A percentile compares a stretch with the other conserved stretches of the same genome.
phyloP scores from a whole-genome alignment of 2,113 vertebrate species.

The Polypterus senegalus region DNA sequence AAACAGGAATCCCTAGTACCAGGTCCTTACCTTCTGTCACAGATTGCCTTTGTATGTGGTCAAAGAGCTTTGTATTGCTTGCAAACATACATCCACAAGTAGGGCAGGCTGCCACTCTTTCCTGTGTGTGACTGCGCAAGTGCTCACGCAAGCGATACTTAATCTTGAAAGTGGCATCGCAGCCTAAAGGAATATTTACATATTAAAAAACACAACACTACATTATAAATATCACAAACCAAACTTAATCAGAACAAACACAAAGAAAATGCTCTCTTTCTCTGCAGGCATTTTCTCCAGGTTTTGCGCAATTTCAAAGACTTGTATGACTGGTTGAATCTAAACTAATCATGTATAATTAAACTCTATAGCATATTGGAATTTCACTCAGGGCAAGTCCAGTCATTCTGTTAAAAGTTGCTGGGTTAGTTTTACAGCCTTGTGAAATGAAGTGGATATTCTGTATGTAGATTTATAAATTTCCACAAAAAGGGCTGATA shows the following conservation, averaged over 20 bases:
- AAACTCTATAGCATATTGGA: too few relatives aligned
- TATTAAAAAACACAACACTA: neutral
- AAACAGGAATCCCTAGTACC: neutral
- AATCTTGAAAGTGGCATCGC: slow-evolving; percentile 46
- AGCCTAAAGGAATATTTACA: slow-evolving; percentile 21
- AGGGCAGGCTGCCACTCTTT: slow-evolving; percentile 47
- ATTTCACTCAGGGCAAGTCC: too few relatives aligned
- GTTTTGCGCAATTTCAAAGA: too few relatives aligned
- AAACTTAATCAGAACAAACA: neutral
- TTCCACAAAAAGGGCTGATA: too few relatives aligned
- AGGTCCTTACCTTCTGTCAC: slow-evolving; percentile 43
- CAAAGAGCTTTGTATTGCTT: slow-evolving; percentile 52
- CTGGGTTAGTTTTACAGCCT: too few relatives aligned
- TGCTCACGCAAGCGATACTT: slow-evolving; percentile 44
- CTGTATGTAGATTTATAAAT: too few relatives aligned
- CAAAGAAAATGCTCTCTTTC: neutral
- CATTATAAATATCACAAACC: neutral
- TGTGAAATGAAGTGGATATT: too few relatives aligned
- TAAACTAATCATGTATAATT: too few relatives aligned
- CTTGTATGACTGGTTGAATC: too few relatives aligned
- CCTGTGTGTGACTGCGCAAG: slow-evolving; percentile 44
- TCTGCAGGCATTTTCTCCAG: too few relatives aligned
- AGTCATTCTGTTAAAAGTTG: too few relatives aligned
- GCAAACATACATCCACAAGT: slow-evolving; percentile 53
- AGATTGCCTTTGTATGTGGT: slow-evolving; percentile 48